These are phyloP conservation scores for Microctonus brassicae DNA, from an alignment of 2,888 invertebrate genomes.

Conservation along the genomic window DNA sequence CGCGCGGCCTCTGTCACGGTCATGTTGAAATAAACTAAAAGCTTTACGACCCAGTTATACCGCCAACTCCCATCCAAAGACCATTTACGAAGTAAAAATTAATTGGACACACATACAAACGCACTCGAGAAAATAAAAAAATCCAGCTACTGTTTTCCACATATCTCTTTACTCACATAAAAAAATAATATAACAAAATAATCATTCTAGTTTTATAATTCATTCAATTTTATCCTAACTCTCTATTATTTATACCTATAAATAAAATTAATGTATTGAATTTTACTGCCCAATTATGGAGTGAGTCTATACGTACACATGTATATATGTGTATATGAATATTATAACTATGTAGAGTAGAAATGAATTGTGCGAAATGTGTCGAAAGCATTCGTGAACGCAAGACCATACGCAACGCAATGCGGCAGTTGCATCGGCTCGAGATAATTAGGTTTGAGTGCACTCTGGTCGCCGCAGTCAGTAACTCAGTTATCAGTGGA, in stretches of 20 bases:
- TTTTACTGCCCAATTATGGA: not conserved
- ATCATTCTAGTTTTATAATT: not conserved
- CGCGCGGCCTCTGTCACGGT: slow-evolving; percentile 46
- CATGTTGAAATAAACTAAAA: slow-evolving; percentile 60
- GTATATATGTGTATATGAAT: slow-evolving; percentile 6
- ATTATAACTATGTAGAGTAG: slow-evolving; percentile 13
- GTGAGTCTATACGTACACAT: not conserved
- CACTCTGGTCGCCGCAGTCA: slow-evolving; percentile 69
- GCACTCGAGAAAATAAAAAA: slow-evolving; percentile 34
- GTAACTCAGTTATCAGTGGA: slow-evolving; percentile 71
- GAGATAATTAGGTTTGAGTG: slow-evolving; percentile 71
- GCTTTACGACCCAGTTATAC: slow-evolving; percentile 60
- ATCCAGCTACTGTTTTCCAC: slow-evolving; percentile 3
- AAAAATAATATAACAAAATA: not conserved
- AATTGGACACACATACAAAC: slow-evolving; percentile 57
- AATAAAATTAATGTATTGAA: not conserved
- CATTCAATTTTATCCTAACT: not conserved
- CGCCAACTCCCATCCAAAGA: not conserved
- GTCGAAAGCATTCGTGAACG: slow-evolving; percentile 6
- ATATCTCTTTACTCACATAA: not conserved
- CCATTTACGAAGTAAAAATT: slow-evolving; percentile 44
- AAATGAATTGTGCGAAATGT: slow-evolving; percentile 38
- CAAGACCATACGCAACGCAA: slow-evolving; percentile 57
- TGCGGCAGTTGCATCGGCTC: slow-evolving; percentile 68
- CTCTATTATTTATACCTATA: no score